A percentile compares a stretch with the other conserved stretches of the same genome.
phyloP scores from a whole-genome alignment of 2,888 invertebrate genomes.

The Ophion costatus region DNA sequence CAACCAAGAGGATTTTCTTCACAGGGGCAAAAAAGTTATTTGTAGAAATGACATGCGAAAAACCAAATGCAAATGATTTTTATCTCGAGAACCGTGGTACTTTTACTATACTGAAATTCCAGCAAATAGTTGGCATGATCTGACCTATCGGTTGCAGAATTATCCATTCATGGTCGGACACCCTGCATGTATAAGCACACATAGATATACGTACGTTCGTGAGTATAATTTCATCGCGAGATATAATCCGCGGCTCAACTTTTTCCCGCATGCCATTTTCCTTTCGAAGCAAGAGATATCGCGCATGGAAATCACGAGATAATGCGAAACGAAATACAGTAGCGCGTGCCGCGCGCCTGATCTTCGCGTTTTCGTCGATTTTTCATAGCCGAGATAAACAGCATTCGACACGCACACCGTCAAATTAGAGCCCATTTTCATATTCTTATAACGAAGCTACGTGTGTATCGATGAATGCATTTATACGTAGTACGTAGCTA shows the following conservation, averaged over 20 bases:
- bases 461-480: neutral
- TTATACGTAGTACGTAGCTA: neutral
- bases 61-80: no score
- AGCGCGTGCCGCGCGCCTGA: neutral
- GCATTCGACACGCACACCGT: conserved; percentile 22
- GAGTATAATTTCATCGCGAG: neutral
- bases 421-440: conserved; percentile 11
- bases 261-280: conserved; percentile 42
- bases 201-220: neutral
- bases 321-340: conserved; percentile 18
- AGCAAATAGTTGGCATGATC: no score
- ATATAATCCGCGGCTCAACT: conserved; percentile 7
- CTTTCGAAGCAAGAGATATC: conserved; percentile 13
- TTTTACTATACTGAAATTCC: no score
- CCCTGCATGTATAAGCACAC: neutral
- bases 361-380: conserved; percentile 3
- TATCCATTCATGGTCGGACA: no score
- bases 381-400: conserved; percentile 12
- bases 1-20: no score
- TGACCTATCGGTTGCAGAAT: no score
- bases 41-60: no score
- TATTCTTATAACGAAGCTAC: conserved; percentile 19
- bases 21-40: no score
- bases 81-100: no score
- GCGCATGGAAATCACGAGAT: conserved; percentile 14